Evolutionary conservation across 2,797 vertebrate species (phyloP).

Genomic region (Anas flavirostris): DNA sequence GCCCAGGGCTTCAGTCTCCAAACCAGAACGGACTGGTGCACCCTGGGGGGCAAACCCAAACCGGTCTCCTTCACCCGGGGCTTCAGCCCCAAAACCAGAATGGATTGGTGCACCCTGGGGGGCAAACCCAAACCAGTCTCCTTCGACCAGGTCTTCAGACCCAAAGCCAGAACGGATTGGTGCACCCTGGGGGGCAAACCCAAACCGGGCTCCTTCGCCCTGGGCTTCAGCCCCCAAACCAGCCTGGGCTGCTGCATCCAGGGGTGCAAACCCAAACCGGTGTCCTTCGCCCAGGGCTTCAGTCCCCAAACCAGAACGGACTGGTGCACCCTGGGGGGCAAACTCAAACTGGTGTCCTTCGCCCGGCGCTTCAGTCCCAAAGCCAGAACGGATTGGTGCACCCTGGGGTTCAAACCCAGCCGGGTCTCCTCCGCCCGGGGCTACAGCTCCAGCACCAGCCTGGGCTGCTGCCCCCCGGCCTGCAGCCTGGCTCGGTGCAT

Average conservation of each 20-base stretch:
- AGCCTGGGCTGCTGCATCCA: neutral
- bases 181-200: neutral
- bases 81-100: neutral
- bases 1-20: neutral
- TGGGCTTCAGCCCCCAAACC: neutral
- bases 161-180: neutral
- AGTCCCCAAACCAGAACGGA: neutral
- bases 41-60: neutral
- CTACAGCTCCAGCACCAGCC: neutral
- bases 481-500: neutral
- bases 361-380: neutral
- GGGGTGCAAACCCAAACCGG: neutral
- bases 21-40: neutral
- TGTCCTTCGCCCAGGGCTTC: neutral
- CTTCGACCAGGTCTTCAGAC: accelerated
- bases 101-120: neutral
- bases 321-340: neutral
- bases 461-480: neutral
- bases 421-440: neutral
- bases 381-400: neutral
- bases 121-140: neutral
- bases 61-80: neutral
- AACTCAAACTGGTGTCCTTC: neutral
- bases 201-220: neutral
- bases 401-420: neutral